Conservation (phyloP, 2,113 vertebrate species). For the Dinomys branickii region DNA sequence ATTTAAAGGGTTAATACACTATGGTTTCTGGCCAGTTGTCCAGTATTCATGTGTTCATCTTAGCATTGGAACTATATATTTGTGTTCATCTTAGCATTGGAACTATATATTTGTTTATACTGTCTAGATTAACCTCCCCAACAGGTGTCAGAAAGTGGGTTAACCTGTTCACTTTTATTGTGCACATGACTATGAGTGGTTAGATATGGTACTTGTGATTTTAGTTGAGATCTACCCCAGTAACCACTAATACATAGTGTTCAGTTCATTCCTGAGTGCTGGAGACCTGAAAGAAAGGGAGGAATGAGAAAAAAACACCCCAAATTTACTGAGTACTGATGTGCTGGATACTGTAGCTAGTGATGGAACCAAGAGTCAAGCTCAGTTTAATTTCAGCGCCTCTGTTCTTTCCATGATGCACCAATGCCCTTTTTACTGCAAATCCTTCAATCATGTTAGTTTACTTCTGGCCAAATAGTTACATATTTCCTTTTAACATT, state of each 20-base stretch:
- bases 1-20: constrained; percentile 22
- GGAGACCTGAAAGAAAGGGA: constrained; percentile 17
- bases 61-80: background rate
- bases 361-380: constrained; percentile 31
- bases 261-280: constrained; percentile 32
- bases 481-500: constrained; percentile 33
- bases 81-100: background rate
- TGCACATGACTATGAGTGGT: constrained; percentile 30
- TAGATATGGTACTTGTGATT: constrained; percentile 20
- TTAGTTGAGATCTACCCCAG: constrained; percentile 21
- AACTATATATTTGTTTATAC: constrained; percentile 35
- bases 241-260: background rate
- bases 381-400: constrained; percentile 46
- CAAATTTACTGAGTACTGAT: constrained; percentile 10
- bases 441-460: constrained; percentile 54
- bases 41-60: constrained; percentile 3
- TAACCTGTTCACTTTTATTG: constrained; percentile 50
- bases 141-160: constrained; percentile 56
- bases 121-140: constrained; percentile 48
- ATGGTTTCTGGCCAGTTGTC: constrained; percentile 50
- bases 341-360: background rate
- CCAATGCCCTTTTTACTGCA: constrained; percentile 42
- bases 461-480: constrained; percentile 57
- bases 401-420: constrained; percentile 35
- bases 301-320: background rate